Base-by-base conservation (phyloP, 2,888 invertebrate species). In the Theretra japonica region DNA sequence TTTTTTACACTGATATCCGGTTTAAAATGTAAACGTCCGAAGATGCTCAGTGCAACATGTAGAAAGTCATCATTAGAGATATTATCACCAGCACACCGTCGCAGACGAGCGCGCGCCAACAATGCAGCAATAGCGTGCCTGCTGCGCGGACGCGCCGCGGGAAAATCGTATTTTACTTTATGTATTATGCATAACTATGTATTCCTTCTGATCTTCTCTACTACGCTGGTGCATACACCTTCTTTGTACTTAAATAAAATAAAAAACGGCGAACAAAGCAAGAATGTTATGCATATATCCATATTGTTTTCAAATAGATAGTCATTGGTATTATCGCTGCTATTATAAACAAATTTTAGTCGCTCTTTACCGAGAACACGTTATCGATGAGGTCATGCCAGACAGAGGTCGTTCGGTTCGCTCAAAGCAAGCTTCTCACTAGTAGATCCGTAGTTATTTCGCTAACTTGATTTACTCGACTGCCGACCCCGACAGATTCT, bases 1-100 rank as follows among this genome's bases (percentile, higher is more conserved):
- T 23, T 48, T 65, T 65, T 3, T 17, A n/a, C 4, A 5, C 28
- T 15, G 17, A 41, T 48, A 23, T 48, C 41, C 65, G 65, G 21
- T 65, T 56, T 30, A n/a, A 25, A 68, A 70, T 33, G 28, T 50
- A 33, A 25, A 62, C 19, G 56, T 73, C 69, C 72, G 74, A 76
- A 75, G 73, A 75, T 72, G 77, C 73, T 69, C 72, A n/a, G 23
- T 70, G 30, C 28, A 69, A 77, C 71, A 70, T 79, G 76, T 85
- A 86, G 91, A 91, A 92, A 92, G 90, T 89, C 84, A 80, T 82
- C 78, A 80, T 84, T 84, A 83, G 83, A 86, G 86, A 87, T 86
- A 88, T 86, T 85, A 87, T 84, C 84, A 87, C 82, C 82, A 81
- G 79, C 79, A 77, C 82, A 81, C 83, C 84, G 92, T 88, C 77